Base-by-base conservation (phyloP, 92 coral and sea anemone species). In the Phenganax subtilis region DNA sequence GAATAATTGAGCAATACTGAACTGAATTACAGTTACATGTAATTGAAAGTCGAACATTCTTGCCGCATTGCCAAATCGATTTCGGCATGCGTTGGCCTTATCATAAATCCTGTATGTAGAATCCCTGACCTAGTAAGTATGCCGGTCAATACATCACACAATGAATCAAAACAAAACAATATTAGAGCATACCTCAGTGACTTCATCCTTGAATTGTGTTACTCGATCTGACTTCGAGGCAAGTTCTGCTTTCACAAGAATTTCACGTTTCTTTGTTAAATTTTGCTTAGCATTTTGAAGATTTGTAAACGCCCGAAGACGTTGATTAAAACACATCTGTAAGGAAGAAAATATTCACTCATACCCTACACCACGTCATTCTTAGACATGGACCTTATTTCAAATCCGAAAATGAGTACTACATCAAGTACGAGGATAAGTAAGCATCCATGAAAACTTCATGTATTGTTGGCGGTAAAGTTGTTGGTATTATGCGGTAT, bases 251-350 rank as follows among this genome's bases (percentile, higher is more conserved):
- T 96, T 96, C 70, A 92, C 99, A 51, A 92, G 72, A 55, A 91
- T 86, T 76, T 96, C 99, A 76, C 99, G 77, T 73, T 92, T 96
- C 89, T 96, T 96, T 4, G 97, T 96, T 85, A 96, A 81, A 52
- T 88, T 92, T 87, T 92, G 97, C 66, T 90, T 91, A 16, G 99
- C 99, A 84, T 85, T 90, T 68, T 96, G 99, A 92, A 96, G 92
- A 77, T 83, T 91, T 44, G 97, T 92, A 89, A 87, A 92, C 9
- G 90, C 75, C 11, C 90, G 90, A 3, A 96, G 91, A 70, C 99
- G 96, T 83, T 96, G 97, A 12, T 90, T 94, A 57, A 96, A 96
- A 85, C 99, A 89, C 31, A 90, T 88, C 99, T 96, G 63, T 4
- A 29, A 15, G 51, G 2, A 44, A 2, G 15, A 55, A 16, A 3